Evolutionary conservation across 2,888 invertebrate species (phyloP).

Genomic region (Drosophila fungiperda): DNA sequence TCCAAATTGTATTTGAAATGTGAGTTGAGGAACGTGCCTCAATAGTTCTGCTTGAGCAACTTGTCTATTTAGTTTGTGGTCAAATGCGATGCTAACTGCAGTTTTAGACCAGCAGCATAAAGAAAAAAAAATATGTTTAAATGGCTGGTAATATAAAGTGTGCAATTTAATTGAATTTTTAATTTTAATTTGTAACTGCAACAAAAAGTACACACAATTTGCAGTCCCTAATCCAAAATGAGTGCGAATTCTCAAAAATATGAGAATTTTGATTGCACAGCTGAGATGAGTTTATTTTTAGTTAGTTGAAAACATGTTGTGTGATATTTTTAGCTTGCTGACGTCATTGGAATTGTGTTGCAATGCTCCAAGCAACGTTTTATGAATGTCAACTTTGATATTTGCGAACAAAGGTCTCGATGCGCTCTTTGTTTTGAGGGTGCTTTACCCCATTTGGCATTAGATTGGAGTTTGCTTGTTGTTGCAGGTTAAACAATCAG

Average conservation of each 20-base stretch:
- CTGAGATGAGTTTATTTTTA: background rate
- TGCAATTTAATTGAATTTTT: no score
- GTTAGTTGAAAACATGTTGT: background rate
- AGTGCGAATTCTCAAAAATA: constrained; percentile 2
- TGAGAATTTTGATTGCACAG: constrained; percentile 3
- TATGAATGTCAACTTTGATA: constrained; percentile 69
- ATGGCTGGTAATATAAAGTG: background rate
- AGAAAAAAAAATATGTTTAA: no score
- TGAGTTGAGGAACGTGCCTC: constrained; percentile 1
- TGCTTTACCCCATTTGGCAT: constrained; percentile 20
- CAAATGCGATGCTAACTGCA: no score
- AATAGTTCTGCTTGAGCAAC: background rate
- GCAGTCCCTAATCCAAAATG: background rate
- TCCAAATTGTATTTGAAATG: background rate
- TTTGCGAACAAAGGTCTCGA: constrained; percentile 46
- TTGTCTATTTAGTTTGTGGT: background rate
- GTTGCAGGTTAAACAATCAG: constrained; percentile 47
- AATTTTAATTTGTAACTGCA: background rate
- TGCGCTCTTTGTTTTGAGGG: constrained; percentile 38
- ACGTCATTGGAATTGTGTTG: constrained; percentile 7
- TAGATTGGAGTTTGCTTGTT: constrained; percentile 37
- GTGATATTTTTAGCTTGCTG: background rate
- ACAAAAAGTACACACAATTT: background rate
- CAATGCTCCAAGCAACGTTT: constrained; percentile 42
- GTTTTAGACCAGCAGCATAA: background rate